Evolutionary conservation across 2,113 vertebrate species (phyloP), one percentile per base, ranked within the genome.

Genomic region (Micromys minutus): DNA sequence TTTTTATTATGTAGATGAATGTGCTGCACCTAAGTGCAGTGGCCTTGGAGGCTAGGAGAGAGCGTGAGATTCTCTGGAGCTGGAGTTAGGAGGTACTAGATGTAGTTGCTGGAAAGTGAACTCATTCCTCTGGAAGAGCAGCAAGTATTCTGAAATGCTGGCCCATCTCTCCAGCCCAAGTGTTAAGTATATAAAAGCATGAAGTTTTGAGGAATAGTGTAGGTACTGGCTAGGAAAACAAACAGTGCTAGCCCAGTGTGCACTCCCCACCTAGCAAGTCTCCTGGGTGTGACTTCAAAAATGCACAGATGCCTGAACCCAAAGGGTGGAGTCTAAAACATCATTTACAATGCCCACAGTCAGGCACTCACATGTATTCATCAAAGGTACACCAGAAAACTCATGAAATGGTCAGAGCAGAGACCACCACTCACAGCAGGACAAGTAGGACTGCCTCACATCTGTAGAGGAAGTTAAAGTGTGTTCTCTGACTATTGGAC

Each of bases 401-500:
- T 15, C 19, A 9, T 13, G 39, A 2, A 3, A 29, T 1, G 47
- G 61, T 84, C 10, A 21, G 3, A 42, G 61, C n/a, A n/a, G 19
- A 67, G 10, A 31, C 34, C 13, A 36, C 15, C 22, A 5, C 3
- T 0, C 0, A 26, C 39, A 84, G 7, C 9, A 19, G 57, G 24
- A 12, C 2, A 22, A n/a, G 21, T 61, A 36, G 29, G 26, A 45
- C 4, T 11, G 9, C 19, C 26, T 24, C 16, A 4, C 0, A 2
- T 36, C 2, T 69, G 42, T 3, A 17, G 45, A 76, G 24, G 34
- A 77, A 45, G 21, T 50, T 52, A 75, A 65, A 63, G 50, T 39
- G 47, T 52, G 4, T 4, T 67, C 19, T 69, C 16, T 80, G 52
- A 65, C 42, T n/a, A 61, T 24, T 34, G 47, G 84, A 26, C 24